phyloP scores from a whole-genome alignment of 1,140 invertebrate genomes.

The Drosophila nigrodunni region DNA sequence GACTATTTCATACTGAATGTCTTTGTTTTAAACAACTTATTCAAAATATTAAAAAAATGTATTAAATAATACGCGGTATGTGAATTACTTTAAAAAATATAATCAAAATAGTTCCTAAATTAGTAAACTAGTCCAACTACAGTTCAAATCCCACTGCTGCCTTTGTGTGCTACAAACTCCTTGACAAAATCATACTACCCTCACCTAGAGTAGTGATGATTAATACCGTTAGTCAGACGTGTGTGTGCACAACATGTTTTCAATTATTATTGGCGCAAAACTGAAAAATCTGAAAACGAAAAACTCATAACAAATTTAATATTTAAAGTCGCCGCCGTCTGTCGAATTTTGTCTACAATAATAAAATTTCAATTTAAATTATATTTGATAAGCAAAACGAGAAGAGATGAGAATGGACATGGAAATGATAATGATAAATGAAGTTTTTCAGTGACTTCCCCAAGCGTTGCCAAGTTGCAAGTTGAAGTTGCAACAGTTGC shows the following conservation, averaged over 20 bases:
- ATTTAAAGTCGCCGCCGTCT: slow-evolving; percentile 11
- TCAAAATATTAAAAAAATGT: too few species aligned
- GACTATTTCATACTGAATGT: too few species aligned
- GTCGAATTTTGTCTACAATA: slow-evolving; percentile 14
- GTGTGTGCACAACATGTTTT: slow-evolving; percentile 36
- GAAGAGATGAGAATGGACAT: too few species aligned
- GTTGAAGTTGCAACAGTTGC: slow-evolving; percentile 13
- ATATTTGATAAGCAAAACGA: slow-evolving; percentile 46
- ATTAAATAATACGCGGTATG: too few species aligned
- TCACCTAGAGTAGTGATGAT: slow-evolving; percentile 18
- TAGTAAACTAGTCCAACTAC: too few species aligned
- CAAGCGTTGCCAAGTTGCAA: not conserved
- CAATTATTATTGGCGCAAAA: slow-evolving; percentile 33
- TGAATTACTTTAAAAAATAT: too few species aligned
- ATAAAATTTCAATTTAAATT: slow-evolving; percentile 39
- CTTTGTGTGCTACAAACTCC: too few species aligned
- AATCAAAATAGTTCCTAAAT: too few species aligned
- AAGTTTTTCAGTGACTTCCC: slow-evolving; percentile 1
- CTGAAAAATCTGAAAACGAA: not conserved
- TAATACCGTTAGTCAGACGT: slow-evolving; percentile 36
- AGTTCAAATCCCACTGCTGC: too few species aligned
- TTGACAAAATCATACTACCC: too few species aligned
- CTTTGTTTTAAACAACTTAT: too few species aligned
- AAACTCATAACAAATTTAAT: slow-evolving; percentile 6
- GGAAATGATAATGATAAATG: not conserved